Percentiles rank a stretch among this genome's conserved stretches.
Conservation (phyloP, 2,797 vertebrate species). For the Myripristis jacobus region DNA sequence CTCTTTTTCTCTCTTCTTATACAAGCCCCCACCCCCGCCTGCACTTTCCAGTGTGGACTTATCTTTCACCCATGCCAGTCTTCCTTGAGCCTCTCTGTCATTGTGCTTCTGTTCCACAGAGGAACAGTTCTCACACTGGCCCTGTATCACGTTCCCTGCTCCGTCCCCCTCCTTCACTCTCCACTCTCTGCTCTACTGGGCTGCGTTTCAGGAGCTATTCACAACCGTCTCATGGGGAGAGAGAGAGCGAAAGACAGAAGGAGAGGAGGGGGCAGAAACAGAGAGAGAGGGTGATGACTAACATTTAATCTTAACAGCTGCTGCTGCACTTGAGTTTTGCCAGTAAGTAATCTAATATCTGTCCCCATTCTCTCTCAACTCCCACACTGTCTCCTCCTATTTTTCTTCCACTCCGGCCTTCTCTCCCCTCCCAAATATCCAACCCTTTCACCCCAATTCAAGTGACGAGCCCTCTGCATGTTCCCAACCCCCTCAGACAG, state of each 20-base stretch:
- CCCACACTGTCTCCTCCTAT: constrained; percentile 38
- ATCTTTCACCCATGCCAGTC: constrained; percentile 18
- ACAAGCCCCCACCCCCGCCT: background rate
- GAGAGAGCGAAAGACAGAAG: constrained; percentile 24
- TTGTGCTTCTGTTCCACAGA: constrained; percentile 45
- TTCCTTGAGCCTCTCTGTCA: constrained; percentile 44
- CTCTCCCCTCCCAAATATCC: constrained; percentile 6
- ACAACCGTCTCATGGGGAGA: constrained; percentile 46
- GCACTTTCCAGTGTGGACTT: constrained; percentile 31
- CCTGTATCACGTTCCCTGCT: constrained; percentile 52
- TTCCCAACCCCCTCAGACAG: constrained; percentile 34
- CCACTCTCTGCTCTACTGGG: constrained; percentile 54
- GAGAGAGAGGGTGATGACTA: constrained; percentile 59
- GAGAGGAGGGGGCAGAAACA: background rate
- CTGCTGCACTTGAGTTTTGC: constrained; percentile 61
- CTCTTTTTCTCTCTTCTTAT: background rate
- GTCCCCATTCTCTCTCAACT: constrained; percentile 37
- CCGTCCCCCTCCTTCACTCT: constrained; percentile 54
- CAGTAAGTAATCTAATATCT: constrained; percentile 68
- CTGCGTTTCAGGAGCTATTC: constrained; percentile 74
- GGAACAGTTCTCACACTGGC: constrained; percentile 47
- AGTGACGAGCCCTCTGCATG: constrained; percentile 28
- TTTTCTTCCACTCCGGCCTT: background rate
- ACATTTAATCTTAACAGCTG: constrained; percentile 74
- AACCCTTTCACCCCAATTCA: constrained; percentile 51